Percentiles rank a stretch among this genome's conserved stretches.
These are phyloP conservation scores for Campoletis sonorensis DNA, from an alignment of 1,140 invertebrate species.

Conservation along the genomic window DNA sequence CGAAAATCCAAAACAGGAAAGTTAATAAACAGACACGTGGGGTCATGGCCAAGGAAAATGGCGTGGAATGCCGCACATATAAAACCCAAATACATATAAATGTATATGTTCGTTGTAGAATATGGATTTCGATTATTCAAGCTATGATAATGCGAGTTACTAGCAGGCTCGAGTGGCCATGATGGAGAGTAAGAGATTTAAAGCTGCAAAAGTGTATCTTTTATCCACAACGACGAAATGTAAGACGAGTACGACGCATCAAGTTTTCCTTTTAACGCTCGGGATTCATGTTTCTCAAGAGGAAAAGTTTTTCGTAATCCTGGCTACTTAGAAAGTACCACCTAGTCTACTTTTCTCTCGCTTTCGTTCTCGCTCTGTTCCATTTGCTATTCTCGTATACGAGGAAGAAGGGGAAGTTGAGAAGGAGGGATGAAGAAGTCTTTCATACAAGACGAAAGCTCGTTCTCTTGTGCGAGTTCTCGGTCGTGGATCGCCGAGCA, in stretches of 20 bases:
- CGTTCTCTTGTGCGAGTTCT: conserved; percentile 4
- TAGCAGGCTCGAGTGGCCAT: not conserved
- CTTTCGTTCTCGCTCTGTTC: not conserved
- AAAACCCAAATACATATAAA: no score
- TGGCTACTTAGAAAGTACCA: conserved; percentile 59
- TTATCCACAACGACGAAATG: not conserved
- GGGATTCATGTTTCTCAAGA: conserved; percentile 15
- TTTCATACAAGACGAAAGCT: conserved; percentile 38
- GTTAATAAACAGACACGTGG: no score
- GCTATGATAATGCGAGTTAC: not conserved
- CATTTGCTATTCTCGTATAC: conserved; percentile 12
- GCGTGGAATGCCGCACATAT: no score
- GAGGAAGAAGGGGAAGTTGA: not conserved
- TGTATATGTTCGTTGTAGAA: no score
- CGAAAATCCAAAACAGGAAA: no score
- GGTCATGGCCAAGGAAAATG: no score
- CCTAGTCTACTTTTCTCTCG: not conserved
- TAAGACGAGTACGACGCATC: not conserved
- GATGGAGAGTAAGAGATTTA: not conserved
- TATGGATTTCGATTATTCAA: conserved; percentile 2
- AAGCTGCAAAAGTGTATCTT: conserved; percentile 11
- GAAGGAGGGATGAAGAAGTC: conserved; percentile 2
- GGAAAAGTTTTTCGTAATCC: conserved; percentile 62
- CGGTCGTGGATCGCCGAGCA: conserved; percentile 3
- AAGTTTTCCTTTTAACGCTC: conserved; percentile 15